Evolutionary conservation across 1,140 invertebrate species (phyloP), one percentile per base, ranked within the genome.

Genomic region (Calycopis cecrops): DNA sequence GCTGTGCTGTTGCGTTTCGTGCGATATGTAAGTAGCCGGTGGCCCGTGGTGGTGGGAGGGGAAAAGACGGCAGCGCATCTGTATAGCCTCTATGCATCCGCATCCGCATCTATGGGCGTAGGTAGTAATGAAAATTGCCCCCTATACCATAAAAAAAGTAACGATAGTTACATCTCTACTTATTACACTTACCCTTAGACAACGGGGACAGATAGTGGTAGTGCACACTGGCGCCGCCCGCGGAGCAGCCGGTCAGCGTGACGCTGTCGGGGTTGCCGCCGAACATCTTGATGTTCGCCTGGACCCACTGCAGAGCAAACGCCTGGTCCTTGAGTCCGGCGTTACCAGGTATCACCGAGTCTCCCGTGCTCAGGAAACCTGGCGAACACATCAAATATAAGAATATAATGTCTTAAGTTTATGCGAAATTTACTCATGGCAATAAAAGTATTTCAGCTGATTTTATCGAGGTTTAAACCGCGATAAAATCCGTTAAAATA

Each of bases 281-380:
- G 61, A 92, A 92, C 52, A 76, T 70, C 48, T 80, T 77, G 51
- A 91, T 90, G 63, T 92, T 91, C 21, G 86, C 81, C 76, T 75
- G 83, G 1, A 93, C 78, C 92, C 92, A 93, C 58, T 89, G 79
- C 2, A 93, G 59, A 3, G 92, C 92, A 53, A 89, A 69, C 0
- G 88, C 76, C 71, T 93, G 92, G 78, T 94, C 93, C 72, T 91
- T 91, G 3, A 94, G 63, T 0, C 92, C 92, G 37, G 85, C 87
- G 76, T 93, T 93, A 0, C 92, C 92, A 2, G 91, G 88, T 2
- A 88, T 75, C 3, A 79, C 71, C 0, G 80, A 71, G 59, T 92
- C 90, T 2, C 88, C 90, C 0, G 90, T 89, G 53, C 90, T 91
- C 0, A 91, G 69, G 68, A 92, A 92, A 16, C 91, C 89, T 89